These are phyloP conservation scores for Stictocephala bisonia DNA, from an alignment of 2,888 invertebrate species.

Conservation along the genomic window DNA sequence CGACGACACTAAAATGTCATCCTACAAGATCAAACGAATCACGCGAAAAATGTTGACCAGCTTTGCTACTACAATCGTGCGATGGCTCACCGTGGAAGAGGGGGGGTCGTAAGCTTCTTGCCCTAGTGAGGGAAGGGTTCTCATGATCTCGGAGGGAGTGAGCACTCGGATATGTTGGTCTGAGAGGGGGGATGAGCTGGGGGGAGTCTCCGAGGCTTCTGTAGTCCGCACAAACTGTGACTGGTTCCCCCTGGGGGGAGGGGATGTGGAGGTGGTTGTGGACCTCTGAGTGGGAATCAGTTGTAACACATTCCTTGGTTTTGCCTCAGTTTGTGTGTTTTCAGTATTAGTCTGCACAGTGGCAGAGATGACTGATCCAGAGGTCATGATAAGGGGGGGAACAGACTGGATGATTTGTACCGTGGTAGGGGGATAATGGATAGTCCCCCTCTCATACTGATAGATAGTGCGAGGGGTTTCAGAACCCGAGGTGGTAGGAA, in stretches of 20 bases:
- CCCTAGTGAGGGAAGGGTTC: slow-evolving; percentile 87
- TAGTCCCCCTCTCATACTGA: slow-evolving; percentile 56
- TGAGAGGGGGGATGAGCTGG: slow-evolving; percentile 64
- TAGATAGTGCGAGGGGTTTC: slow-evolving; percentile 49
- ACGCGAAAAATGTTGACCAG: slow-evolving; percentile 26
- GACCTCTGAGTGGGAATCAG: slow-evolving; percentile 55
- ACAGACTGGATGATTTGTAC: slow-evolving; percentile 59
- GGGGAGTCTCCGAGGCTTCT: slow-evolving; percentile 21
- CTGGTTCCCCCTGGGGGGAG: too few species aligned
- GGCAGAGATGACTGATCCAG: slow-evolving; percentile 54
- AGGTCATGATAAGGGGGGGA: slow-evolving; percentile 59
- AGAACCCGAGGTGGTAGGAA: slow-evolving; percentile 50
- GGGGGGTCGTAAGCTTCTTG: slow-evolving; percentile 73
- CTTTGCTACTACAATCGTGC: slow-evolving; percentile 49
- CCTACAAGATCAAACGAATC: slow-evolving; percentile 34
- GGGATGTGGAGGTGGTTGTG: slow-evolving; percentile 51
- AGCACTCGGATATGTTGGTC: slow-evolving; percentile 90
- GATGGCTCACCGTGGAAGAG: slow-evolving; percentile 63
- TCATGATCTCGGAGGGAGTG: slow-evolving; percentile 91
- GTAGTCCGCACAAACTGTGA: not conserved
- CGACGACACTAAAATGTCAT: slow-evolving; percentile 18
- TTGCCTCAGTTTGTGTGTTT: slow-evolving; percentile 24
- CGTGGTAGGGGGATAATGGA: slow-evolving; percentile 59
- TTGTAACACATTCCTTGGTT: slow-evolving; percentile 50
- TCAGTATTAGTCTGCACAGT: slow-evolving; percentile 47